A percentile compares a stretch with the other conserved stretches of the same genome.
These are phyloP conservation scores for Mythimna lalbum DNA, from an alignment of 2,888 invertebrate genomes.

Conservation along the genomic window DNA sequence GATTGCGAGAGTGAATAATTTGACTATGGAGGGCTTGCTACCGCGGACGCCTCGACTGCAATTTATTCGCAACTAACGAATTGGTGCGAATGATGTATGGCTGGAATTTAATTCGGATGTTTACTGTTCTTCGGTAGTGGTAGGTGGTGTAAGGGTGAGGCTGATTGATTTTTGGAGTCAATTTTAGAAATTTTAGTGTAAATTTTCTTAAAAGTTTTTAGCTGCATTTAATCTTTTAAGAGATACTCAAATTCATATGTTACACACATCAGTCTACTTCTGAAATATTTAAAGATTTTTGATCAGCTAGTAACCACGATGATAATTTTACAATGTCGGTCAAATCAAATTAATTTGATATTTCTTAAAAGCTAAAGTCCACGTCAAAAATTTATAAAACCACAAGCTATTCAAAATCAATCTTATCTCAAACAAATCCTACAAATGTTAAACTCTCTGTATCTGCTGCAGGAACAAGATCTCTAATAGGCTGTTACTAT, in stretches of 20 bases:
- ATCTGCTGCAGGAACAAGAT: slow-evolving; percentile 49
- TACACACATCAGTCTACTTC: too few relatives aligned
- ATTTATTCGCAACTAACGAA: slow-evolving; percentile 83
- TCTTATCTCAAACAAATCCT: slow-evolving; percentile 33
- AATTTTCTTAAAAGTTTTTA: too few relatives aligned
- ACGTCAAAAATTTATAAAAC: background rate
- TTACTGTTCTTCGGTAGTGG: slow-evolving; percentile 46
- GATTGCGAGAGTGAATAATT: slow-evolving; percentile 89
- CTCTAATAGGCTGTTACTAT: slow-evolving; percentile 64
- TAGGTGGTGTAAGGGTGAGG: slow-evolving; percentile 23
- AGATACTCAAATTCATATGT: too few relatives aligned
- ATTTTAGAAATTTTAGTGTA: background rate
- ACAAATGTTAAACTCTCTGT: slow-evolving; percentile 33
- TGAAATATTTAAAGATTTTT: too few relatives aligned
- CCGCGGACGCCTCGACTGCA: slow-evolving; percentile 77
- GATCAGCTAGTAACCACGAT: too few relatives aligned
- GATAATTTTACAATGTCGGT: too few relatives aligned
- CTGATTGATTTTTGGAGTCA: slow-evolving; percentile 24
- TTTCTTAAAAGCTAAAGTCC: background rate
- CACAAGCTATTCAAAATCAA: slow-evolving; percentile 10
- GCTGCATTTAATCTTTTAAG: too few relatives aligned
- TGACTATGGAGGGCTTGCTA: slow-evolving; percentile 84
- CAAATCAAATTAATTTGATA: background rate
- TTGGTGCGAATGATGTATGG: slow-evolving; percentile 76
- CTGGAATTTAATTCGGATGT: slow-evolving; percentile 73